Evolutionary conservation across 2,888 invertebrate genomes (phyloP).

Genomic region (Noctua pronuba): DNA sequence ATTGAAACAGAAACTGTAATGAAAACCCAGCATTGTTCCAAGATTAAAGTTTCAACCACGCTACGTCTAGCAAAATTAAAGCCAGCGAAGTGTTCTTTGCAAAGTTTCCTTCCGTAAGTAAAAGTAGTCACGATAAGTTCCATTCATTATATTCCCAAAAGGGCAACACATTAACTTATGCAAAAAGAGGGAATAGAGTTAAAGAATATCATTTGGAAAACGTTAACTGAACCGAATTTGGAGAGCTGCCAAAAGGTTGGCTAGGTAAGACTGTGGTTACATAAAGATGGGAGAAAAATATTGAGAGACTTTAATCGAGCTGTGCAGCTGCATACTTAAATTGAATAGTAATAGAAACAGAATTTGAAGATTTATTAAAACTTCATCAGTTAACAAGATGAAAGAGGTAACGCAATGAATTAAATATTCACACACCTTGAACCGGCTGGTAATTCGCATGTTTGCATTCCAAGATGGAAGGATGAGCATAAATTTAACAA

Average conservation of each 20-base stretch:
- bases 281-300: constrained; percentile 17
- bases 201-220: constrained; percentile 51
- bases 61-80: constrained; percentile 43
- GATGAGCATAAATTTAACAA: not conserved
- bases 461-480: not conserved
- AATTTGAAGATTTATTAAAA: not conserved
- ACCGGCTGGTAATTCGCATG: not conserved
- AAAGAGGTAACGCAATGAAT: not conserved
- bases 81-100: constrained; percentile 27
- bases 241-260: constrained; percentile 43
- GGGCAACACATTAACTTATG: constrained; percentile 10
- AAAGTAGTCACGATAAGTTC: constrained; percentile 38
- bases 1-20: constrained; percentile 51
- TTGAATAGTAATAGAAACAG: not conserved
- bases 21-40: constrained; percentile 55
- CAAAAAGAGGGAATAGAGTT: constrained; percentile 19
- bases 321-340: constrained; percentile 9
- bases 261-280: constrained; percentile 36
- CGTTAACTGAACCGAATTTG: constrained; percentile 49
- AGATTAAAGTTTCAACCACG: constrained; percentile 56
- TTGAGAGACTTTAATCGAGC: constrained; percentile 4
- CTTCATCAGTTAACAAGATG: not conserved
- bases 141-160: constrained; percentile 38
- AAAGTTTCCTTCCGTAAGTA: constrained; percentile 36
- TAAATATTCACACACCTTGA: not conserved